These are phyloP conservation scores for Agrotis exclamationis DNA, from an alignment of 2,888 invertebrate species.

Conservation along the genomic window DNA sequence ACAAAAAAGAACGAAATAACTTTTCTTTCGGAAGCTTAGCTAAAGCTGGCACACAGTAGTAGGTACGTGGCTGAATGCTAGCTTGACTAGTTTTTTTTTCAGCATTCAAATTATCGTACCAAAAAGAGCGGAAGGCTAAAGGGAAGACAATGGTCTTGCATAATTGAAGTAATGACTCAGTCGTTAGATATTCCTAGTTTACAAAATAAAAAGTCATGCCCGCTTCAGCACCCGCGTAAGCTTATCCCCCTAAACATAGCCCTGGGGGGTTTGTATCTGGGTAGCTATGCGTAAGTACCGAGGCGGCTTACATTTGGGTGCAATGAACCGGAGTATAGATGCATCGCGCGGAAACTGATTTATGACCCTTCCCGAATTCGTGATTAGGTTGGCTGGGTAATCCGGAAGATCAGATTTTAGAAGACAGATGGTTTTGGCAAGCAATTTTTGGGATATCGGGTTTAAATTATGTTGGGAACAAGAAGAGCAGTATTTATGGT, in stretches of 20 bases:
- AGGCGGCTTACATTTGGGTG: slow-evolving; percentile 58
- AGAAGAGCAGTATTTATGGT: too few relatives aligned
- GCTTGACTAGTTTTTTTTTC: too few relatives aligned
- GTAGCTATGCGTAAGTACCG: slow-evolving; percentile 64
- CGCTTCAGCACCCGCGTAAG: neutral
- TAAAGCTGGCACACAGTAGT: too few relatives aligned
- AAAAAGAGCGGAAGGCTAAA: neutral
- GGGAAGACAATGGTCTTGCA: neutral
- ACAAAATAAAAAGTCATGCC: neutral
- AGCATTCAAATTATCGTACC: too few relatives aligned
- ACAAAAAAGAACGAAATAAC: too few relatives aligned
- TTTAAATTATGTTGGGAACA: neutral
- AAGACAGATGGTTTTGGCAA: neutral
- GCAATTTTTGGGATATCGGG: neutral
- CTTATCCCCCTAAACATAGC: neutral
- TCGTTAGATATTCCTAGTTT: neutral
- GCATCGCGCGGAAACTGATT: slow-evolving; percentile 65
- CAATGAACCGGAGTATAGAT: slow-evolving; percentile 63
- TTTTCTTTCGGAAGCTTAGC: too few relatives aligned
- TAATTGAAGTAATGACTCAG: too few relatives aligned
- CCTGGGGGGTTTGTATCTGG: slow-evolving; percentile 32
- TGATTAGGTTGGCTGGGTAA: slow-evolving; percentile 47
- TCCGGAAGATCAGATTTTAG: slow-evolving; percentile 37
- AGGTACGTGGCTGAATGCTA: too few relatives aligned
- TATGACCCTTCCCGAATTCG: slow-evolving; percentile 37